These are phyloP conservation scores for Chironomus riparius DNA, from an alignment of 2,888 invertebrate genomes.

Conservation along the genomic window DNA sequence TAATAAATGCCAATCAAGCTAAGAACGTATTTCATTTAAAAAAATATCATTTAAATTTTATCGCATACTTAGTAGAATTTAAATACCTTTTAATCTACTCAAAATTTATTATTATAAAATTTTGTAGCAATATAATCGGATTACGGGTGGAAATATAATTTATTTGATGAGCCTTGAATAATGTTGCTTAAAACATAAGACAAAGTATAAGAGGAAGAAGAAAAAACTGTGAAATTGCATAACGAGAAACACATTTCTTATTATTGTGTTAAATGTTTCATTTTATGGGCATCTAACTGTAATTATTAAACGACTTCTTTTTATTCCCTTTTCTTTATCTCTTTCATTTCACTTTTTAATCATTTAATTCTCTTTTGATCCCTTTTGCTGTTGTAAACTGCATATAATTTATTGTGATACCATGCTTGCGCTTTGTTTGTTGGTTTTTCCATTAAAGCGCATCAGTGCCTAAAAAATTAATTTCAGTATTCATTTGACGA, in stretches of 20 bases:
- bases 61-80: too few relatives aligned
- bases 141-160: not conserved
- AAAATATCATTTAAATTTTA: too few relatives aligned
- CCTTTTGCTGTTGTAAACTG: not conserved
- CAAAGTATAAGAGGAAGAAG: not conserved
- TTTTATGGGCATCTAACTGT: not conserved
- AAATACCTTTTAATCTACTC: not conserved
- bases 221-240: slow-evolving; percentile 2
- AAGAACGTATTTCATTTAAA: too few relatives aligned
- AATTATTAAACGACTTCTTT: not conserved
- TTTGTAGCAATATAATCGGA: not conserved
- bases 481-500: not conserved
- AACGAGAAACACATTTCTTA: not conserved
- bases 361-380: not conserved
- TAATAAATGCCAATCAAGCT: too few relatives aligned
- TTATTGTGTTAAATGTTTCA: not conserved
- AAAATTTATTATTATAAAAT: not conserved
- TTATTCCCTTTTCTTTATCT: not conserved
- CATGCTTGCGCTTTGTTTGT: slow-evolving; percentile 22
- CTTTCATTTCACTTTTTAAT: not conserved
- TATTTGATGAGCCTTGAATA: not conserved
- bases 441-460: slow-evolving; percentile 22
- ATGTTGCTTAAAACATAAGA: not conserved
- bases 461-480: slow-evolving; percentile 11
- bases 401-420: slow-evolving; percentile 11